Percentiles rank a stretch among this genome's conserved stretches.
phyloP scores from a whole-genome alignment of 2,888 invertebrate genomes.

The Merodon equestris region DNA sequence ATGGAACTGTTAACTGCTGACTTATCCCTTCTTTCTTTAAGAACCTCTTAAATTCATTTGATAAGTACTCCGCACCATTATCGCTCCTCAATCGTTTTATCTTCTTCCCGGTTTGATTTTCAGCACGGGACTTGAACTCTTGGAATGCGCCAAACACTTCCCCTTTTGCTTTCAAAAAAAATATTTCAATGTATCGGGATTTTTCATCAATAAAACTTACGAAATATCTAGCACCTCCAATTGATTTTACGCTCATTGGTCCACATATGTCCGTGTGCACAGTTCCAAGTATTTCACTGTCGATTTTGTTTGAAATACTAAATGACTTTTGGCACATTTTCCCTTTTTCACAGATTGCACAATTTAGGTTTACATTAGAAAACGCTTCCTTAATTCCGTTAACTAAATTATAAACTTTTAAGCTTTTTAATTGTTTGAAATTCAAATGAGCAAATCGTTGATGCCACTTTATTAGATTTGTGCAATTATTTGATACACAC shows the following conservation, averaged over 20 bases:
- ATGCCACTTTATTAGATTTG: conserved; percentile 1
- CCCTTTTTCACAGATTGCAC: not conserved
- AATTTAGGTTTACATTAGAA: not conserved
- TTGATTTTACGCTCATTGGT: not conserved
- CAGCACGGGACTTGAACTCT: conserved; percentile 36
- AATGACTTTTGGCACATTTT: not conserved
- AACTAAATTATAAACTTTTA: no score
- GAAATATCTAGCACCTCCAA: conserved; percentile 11
- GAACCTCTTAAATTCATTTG: conserved; percentile 11
- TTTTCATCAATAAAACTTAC: conserved; percentile 3
- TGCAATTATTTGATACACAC: not conserved
- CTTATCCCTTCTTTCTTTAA: conserved; percentile 10
- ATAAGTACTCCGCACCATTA: conserved; percentile 12
- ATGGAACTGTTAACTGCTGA: conserved; percentile 35
- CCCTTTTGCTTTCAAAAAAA: conserved; percentile 16
- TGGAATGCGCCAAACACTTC: conserved; percentile 22
- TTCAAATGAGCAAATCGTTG: conserved; percentile 1
- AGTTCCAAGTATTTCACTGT: not conserved
- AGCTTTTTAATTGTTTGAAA: not conserved
- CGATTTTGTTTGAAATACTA: conserved; percentile 6
- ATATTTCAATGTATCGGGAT: conserved; percentile 1
- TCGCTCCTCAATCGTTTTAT: conserved; percentile 40
- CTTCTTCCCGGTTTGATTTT: conserved; percentile 31
- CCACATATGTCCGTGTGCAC: conserved; percentile 6
- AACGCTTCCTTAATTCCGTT: no score